These are phyloP conservation scores for Calameuta idolon DNA, from an alignment of 2,888 invertebrate species.

Conservation along the genomic window DNA sequence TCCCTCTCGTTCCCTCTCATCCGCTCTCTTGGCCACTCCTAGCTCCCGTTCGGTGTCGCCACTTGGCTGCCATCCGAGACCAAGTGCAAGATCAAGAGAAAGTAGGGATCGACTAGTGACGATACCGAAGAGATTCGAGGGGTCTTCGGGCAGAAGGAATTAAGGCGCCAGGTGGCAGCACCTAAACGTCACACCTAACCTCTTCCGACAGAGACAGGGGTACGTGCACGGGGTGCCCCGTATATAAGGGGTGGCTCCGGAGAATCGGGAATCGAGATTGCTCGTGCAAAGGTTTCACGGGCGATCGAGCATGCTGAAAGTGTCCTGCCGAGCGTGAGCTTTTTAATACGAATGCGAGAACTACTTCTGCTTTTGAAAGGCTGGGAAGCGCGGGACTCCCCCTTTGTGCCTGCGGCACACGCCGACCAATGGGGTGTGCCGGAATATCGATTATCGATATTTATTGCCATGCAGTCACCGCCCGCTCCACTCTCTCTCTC, in stretches of 20 bases:
- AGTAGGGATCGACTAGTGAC: too few species aligned
- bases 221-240: too few species aligned
- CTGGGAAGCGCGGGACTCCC: constrained; percentile 29
- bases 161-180: not conserved
- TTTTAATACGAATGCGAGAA: constrained; percentile 53
- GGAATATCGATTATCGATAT: constrained; percentile 58
- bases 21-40: not conserved
- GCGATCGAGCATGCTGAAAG: not conserved
- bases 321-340: constrained; percentile 25
- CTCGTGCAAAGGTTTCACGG: not conserved
- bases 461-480: constrained; percentile 55
- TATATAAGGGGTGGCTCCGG: not conserved
- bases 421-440: constrained; percentile 47
- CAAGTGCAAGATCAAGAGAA: not conserved
- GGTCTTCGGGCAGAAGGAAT: not conserved
- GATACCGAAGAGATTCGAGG: too few species aligned
- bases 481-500: constrained; percentile 32
- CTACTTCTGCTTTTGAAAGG: constrained; percentile 54
- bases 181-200: not conserved
- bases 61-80: not conserved
- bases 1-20: not conserved
- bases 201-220: not conserved
- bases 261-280: not conserved
- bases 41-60: not conserved
- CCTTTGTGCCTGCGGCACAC: constrained; percentile 37